Base-by-base conservation (phyloP, 2,888 invertebrate genomes). In the Fragum fragum region DNA sequence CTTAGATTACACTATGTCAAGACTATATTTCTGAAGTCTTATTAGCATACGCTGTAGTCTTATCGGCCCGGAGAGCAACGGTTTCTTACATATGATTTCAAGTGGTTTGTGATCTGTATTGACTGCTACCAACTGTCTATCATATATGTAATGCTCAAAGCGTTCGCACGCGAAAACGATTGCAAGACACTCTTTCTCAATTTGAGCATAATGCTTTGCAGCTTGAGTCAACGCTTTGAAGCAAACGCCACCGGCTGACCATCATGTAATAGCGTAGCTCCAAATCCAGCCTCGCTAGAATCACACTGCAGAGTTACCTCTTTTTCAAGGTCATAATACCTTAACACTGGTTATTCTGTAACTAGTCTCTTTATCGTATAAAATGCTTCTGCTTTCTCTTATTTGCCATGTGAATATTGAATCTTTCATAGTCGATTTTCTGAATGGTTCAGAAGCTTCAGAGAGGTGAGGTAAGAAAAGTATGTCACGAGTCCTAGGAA, bases 21-120 rank as follows among this genome's bases (percentile, higher is more conserved):
- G 69, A 32, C 88, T 80, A 74, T 81, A 88, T 55, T 63, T 63
- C 57, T 86, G 89, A 6, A 85, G 42, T 21, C 79, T 69, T 21
- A 90, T 68, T 16, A 88, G 29, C 85, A 90, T 88, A n/a, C 83
- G 55, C 73, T 89, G 88, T 11, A 90, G 70, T 14, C 89, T 42
- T 52, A 47, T 73, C 23, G 83, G 87, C 28, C 83, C 85, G 52
- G 71, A 57, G 14, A 68, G 42, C 14, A 87, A 42, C 21, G 81
- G 77, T 29, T 88, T 88, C 28, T 80, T 80, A 18, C 79, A 16
- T 28, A 90, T 81, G 9, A 53, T 57, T 55, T 86, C 81, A 6
- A 89, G 61, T 39, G 87, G 87, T 55, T 88, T 87, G 73, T 89
- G 89, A 29, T 83, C 86, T 42, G 63, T 84, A 53, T 86, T 74